Evolutionary conservation across 1,140 invertebrate species (phyloP).

Genomic region (Drosophila bocqueti): DNA sequence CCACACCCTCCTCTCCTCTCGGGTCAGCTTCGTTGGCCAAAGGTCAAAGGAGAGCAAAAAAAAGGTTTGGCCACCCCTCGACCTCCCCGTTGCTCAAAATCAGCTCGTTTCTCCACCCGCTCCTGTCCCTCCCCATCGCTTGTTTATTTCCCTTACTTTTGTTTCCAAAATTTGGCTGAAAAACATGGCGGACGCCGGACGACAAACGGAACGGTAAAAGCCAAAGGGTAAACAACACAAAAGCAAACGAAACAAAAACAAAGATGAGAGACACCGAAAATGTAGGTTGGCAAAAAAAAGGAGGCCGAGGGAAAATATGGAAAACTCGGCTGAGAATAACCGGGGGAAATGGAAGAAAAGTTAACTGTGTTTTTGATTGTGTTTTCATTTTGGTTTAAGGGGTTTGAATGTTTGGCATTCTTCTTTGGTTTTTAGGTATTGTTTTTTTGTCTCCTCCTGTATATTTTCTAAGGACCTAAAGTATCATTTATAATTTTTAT

Average conservation of each 20-base stretch:
- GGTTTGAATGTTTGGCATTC: constrained; percentile 46
- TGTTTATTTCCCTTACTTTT: constrained; percentile 70
- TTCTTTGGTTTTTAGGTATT: constrained; percentile 8
- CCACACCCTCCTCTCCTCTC: not conserved
- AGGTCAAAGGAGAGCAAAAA: constrained; percentile 43
- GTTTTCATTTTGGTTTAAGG: constrained; percentile 65
- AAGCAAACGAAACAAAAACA: constrained; percentile 53
- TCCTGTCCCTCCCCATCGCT: constrained; percentile 2
- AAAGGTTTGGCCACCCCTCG: constrained; percentile 51
- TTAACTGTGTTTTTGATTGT: constrained; percentile 38
- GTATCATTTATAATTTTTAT: constrained; percentile 5
- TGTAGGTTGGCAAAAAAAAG: constrained; percentile 2
- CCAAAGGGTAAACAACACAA: constrained; percentile 76
- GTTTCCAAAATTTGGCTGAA: constrained; percentile 78
- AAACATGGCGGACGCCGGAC: constrained; percentile 67
- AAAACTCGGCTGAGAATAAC: constrained; percentile 1
- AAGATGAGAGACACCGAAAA: constrained; percentile 37
- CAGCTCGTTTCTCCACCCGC: constrained; percentile 9
- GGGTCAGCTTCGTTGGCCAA: constrained; percentile 58
- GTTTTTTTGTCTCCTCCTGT: constrained; percentile 4
- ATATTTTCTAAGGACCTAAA: not conserved
- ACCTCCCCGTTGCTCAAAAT: constrained; percentile 14
- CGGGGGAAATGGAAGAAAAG: not conserved
- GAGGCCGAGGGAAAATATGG: not conserved
- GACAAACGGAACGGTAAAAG: constrained; percentile 70